These are phyloP conservation scores for Lepidocolaptes lacrymiger DNA, from an alignment of 2,797 vertebrate species.

Conservation along the genomic window DNA sequence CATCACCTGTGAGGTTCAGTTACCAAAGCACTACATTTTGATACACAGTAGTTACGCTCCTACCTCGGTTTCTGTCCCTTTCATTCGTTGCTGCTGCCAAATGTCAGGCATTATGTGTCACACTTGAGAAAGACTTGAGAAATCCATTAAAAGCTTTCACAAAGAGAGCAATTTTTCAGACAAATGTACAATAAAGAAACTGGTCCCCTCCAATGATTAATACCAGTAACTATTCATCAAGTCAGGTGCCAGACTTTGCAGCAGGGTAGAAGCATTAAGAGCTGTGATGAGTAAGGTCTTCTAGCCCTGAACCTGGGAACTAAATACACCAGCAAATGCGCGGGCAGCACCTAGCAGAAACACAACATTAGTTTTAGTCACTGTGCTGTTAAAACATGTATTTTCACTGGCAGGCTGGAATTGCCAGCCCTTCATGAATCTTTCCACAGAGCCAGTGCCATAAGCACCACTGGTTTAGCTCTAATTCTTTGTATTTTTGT, in stretches of 20 bases:
- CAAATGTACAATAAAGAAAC: slow-evolving; percentile 31
- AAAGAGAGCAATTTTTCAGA: slow-evolving; percentile 56
- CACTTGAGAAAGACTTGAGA: slow-evolving; percentile 39
- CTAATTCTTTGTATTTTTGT: neutral
- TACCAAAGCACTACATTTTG: slow-evolving; percentile 35
- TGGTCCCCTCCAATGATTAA: slow-evolving; percentile 53
- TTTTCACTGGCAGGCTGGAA: neutral
- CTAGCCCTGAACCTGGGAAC: slow-evolving; percentile 46
- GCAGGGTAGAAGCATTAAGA: slow-evolving; percentile 21
- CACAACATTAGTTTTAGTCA: slow-evolving; percentile 52
- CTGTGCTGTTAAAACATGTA: slow-evolving; percentile 44
- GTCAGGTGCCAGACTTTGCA: slow-evolving; percentile 38
- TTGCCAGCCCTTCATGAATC: slow-evolving; percentile 40
- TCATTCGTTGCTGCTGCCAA: neutral
- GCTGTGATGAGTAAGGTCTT: slow-evolving; percentile 60
- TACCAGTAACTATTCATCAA: slow-evolving; percentile 42
- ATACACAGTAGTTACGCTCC: neutral
- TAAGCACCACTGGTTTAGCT: neutral
- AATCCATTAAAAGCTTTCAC: slow-evolving; percentile 49
- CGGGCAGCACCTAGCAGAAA: slow-evolving; percentile 27
- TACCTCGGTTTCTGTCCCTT: slow-evolving; percentile 7
- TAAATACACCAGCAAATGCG: slow-evolving; percentile 49
- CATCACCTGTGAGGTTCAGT: neutral
- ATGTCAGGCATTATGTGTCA: slow-evolving; percentile 37
- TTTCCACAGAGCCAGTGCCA: neutral